phyloP scores from a whole-genome alignment of 2,888 invertebrate species.

The Scaptomyza caliginosa region DNA sequence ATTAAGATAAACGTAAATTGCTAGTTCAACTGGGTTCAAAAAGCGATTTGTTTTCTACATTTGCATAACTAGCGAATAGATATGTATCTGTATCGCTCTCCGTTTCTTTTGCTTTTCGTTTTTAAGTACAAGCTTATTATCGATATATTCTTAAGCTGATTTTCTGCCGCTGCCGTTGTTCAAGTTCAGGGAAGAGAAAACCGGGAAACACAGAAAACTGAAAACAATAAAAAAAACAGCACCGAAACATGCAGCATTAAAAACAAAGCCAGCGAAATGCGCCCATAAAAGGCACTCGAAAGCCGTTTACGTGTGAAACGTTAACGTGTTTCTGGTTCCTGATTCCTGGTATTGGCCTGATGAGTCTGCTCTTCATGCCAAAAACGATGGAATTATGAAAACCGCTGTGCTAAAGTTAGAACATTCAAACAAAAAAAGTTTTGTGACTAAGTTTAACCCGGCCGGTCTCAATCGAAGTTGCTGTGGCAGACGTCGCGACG shows the following conservation, averaged over 20 bases:
- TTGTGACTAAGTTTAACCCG: conserved; percentile 51
- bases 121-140: conserved; percentile 47
- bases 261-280: conserved; percentile 42
- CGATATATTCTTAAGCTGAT: conserved; percentile 65
- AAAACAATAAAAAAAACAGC: conserved; percentile 22
- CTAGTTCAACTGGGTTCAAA: conserved; percentile 12
- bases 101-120: not conserved
- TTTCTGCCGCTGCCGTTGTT: conserved; percentile 37
- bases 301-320: conserved; percentile 55
- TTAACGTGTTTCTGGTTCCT: conserved; percentile 58
- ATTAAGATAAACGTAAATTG: conserved; percentile 44
- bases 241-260: conserved; percentile 34
- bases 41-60: conserved; percentile 9
- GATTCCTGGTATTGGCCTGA: conserved; percentile 56
- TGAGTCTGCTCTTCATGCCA: conserved; percentile 25
- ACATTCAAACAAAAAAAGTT: conserved; percentile 27
- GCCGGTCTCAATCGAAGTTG: conserved; percentile 44
- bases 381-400: conserved; percentile 6
- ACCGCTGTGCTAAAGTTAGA: conserved; percentile 38
- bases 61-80: conserved; percentile 35
- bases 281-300: conserved; percentile 61
- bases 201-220: conserved; percentile 14
- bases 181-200: conserved; percentile 65
- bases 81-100: not conserved
- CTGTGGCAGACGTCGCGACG: conserved; percentile 51